These are phyloP conservation scores for Terebella lapidaria DNA, from an alignment of 2,888 invertebrate genomes.

Conservation along the genomic window DNA sequence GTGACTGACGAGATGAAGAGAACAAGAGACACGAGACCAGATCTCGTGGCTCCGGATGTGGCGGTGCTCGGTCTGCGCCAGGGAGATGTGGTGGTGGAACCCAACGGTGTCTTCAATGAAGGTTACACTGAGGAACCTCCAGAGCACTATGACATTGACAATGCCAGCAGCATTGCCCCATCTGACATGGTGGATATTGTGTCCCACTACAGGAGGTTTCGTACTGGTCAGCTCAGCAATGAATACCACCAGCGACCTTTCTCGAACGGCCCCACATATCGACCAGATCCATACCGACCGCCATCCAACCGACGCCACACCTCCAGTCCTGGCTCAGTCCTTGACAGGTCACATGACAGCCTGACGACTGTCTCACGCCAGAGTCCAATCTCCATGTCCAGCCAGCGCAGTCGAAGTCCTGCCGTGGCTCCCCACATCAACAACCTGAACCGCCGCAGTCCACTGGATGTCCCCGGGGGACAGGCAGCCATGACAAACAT, in stretches of 20 bases:
- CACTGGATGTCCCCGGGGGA: not conserved
- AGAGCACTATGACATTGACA: conserved; percentile 79
- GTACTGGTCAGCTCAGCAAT: conserved; percentile 57
- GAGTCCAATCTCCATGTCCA: conserved; percentile 14
- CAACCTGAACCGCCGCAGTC: conserved; percentile 8
- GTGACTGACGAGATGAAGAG: conserved; percentile 80
- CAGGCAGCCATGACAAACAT: not conserved
- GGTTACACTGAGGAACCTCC: conserved; percentile 43
- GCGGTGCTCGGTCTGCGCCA: conserved; percentile 32
- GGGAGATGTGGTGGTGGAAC: conserved; percentile 42
- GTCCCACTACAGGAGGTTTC: conserved; percentile 88
- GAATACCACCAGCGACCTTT: not conserved
- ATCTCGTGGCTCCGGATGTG: conserved; percentile 82
- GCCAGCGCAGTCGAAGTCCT: conserved; percentile 28
- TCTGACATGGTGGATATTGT: conserved; percentile 86
- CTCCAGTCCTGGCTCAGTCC: conserved; percentile 13
- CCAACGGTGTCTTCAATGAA: conserved; percentile 25
- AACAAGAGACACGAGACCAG: conserved; percentile 79
- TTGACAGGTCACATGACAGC: not conserved
- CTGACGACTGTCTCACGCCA: not conserved
- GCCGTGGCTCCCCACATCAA: conserved; percentile 21
- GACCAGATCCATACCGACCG: not conserved
- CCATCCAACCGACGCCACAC: conserved; percentile 5
- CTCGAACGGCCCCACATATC: not conserved
- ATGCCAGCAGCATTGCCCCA: conserved; percentile 94